A percentile compares a stretch with the other conserved stretches of the same genome.
These are phyloP conservation scores for Ranitomeya imitator DNA, from an alignment of 2,113 vertebrate species.

Conservation along the genomic window DNA sequence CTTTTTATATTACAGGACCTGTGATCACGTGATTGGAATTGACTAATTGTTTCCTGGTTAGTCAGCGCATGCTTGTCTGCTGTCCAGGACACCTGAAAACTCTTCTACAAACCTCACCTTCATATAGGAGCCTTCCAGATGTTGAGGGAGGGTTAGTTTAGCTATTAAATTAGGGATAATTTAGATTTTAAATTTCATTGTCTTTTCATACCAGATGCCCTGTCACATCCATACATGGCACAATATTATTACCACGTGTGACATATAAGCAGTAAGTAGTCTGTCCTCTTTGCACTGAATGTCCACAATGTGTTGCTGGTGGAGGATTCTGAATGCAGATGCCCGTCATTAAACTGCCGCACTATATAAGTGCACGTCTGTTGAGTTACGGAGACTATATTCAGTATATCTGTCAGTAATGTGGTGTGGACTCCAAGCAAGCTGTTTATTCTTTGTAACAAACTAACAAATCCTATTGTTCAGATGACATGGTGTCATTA, in stretches of 20 bases:
- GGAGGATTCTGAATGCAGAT: neutral
- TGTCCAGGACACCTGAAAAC: no score
- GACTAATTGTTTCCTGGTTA: no score
- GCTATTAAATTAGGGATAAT: no score
- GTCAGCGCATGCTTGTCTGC: no score
- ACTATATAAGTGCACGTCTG: constrained; percentile 54
- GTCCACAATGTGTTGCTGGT: neutral
- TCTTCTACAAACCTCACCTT: no score
- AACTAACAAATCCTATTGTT: constrained; percentile 56
- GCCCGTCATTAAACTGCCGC: constrained; percentile 46
- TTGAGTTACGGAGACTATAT: constrained; percentile 48
- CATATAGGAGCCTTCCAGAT: no score
- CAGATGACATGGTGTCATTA: constrained; percentile 58
- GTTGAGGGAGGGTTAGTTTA: no score
- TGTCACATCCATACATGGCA: neutral
- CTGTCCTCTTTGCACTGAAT: neutral
- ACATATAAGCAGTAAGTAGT: no score
- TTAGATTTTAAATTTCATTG: no score
- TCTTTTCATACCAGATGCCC: neutral
- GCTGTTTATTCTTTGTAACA: constrained; percentile 57
- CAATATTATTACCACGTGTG: neutral
- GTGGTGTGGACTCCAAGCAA: constrained; percentile 51
- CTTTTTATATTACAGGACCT: no score
- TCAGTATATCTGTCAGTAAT: constrained; percentile 47
- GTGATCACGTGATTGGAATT: no score